These are phyloP conservation scores for Micromussa lordhowensis DNA, from an alignment of 92 coral and sea anemone species.

Conservation along the genomic window DNA sequence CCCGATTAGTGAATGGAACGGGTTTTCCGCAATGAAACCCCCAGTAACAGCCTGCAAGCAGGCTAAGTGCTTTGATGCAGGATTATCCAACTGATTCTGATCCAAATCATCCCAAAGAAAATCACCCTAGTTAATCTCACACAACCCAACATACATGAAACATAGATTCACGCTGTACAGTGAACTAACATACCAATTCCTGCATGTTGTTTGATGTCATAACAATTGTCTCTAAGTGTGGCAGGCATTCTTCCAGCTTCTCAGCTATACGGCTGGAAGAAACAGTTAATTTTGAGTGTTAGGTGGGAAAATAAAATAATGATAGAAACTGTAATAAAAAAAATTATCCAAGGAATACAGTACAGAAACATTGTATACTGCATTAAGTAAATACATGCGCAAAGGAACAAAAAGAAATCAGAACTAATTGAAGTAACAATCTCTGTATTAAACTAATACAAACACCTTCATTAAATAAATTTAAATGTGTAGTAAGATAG, in stretches of 20 bases:
- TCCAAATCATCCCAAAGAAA: too few relatives aligned
- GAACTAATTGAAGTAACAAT: background rate
- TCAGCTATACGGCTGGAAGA: constrained; percentile 88
- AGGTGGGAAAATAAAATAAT: background rate
- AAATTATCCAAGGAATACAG: background rate
- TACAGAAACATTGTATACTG: background rate
- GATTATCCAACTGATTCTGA: too few relatives aligned
- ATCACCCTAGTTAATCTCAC: background rate
- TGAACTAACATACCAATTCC: constrained; percentile 77
- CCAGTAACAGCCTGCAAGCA: too few relatives aligned
- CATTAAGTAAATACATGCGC: background rate
- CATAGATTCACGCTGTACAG: background rate
- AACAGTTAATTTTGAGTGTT: background rate
- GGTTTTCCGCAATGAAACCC: too few relatives aligned
- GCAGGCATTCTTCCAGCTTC: constrained; percentile 84
- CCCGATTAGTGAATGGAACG: too few relatives aligned
- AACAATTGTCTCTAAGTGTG: constrained; percentile 88
- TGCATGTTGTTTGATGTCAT: constrained; percentile 94
- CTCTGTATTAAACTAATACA: too few relatives aligned
- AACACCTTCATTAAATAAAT: background rate
- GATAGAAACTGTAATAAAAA: too few relatives aligned
- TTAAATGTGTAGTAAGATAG: background rate
- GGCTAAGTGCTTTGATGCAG: too few relatives aligned
- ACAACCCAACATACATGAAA: background rate
- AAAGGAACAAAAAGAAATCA: background rate